Evolutionary conservation across 2,888 invertebrate species (phyloP).

Genomic region (Drosophila niveifrons): DNA sequence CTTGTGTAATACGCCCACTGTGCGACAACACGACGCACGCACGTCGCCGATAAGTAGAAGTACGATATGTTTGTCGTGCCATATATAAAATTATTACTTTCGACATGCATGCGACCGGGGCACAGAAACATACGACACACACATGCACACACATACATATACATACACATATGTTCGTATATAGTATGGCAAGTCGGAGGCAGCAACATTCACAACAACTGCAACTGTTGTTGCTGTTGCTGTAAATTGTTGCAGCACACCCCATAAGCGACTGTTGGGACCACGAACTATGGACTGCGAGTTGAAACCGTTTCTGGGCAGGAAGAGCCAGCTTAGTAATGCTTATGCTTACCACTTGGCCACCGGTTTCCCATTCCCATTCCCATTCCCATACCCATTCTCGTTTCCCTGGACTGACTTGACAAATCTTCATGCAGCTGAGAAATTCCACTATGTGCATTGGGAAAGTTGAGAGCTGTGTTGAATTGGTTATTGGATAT

Average conservation of each 20-base stretch:
- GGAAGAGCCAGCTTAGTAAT: constrained; percentile 52
- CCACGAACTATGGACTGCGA: constrained; percentile 29
- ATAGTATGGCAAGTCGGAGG: neutral
- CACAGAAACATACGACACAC: constrained; percentile 25
- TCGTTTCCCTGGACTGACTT: constrained; percentile 32
- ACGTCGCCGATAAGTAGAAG: constrained; percentile 79
- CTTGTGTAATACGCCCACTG: constrained; percentile 13
- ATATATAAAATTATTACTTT: constrained; percentile 81
- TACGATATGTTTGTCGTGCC: constrained; percentile 75
- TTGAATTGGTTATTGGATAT: constrained; percentile 32
- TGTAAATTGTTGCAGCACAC: constrained; percentile 48
- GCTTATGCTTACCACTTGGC: constrained; percentile 21
- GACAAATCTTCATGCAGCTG: constrained; percentile 45
- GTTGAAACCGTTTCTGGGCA: constrained; percentile 46
- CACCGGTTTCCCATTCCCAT: constrained; percentile 27
- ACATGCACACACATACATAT: constrained; percentile 6
- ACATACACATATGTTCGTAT: constrained; percentile 3
- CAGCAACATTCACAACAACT: constrained; percentile 32
- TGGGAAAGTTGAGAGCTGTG: constrained; percentile 44
- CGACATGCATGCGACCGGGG: constrained; percentile 72
- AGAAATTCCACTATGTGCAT: constrained; percentile 22
- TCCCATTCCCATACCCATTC: too few relatives aligned
- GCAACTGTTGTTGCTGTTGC: constrained; percentile 33
- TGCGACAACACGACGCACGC: constrained; percentile 59
- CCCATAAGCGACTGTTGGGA: constrained; percentile 51